Percentiles rank a stretch among this genome's conserved stretches.
These are phyloP conservation scores for Aulostomus chinensis DNA, from an alignment of 2,797 vertebrate genomes.

Conservation along the genomic window DNA sequence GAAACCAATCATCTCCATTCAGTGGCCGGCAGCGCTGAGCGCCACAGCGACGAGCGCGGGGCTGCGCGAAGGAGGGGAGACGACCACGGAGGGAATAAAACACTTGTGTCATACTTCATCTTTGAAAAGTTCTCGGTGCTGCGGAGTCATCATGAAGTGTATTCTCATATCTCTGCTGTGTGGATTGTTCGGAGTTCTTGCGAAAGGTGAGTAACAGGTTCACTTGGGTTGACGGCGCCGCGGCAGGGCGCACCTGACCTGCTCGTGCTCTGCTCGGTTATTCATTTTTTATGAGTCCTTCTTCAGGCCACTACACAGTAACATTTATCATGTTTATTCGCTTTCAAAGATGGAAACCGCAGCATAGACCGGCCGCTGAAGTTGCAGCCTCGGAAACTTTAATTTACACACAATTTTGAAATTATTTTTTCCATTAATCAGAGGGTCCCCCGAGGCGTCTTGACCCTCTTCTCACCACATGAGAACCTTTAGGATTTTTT, in stretches of 20 bases:
- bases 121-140: constrained; percentile 13
- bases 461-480: too few species aligned
- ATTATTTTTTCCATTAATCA: too few species aligned
- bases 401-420: too few species aligned
- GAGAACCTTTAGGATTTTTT: too few species aligned
- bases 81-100: constrained; percentile 54
- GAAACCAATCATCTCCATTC: constrained; percentile 35
- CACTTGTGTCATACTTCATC: constrained; percentile 5
- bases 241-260: constrained; percentile 14
- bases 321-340: too few species aligned
- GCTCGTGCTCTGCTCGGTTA: neutral
- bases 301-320: too few species aligned
- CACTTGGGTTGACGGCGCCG: too few species aligned
- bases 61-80: constrained; percentile 13
- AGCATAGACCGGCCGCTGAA: too few species aligned
- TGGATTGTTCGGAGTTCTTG: constrained; percentile 78
- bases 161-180: constrained; percentile 73
- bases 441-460: too few species aligned
- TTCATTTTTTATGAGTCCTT: neutral
- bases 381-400: too few species aligned
- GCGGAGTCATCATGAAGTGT: constrained; percentile 71
- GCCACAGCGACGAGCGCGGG: constrained; percentile 31
- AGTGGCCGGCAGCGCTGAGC: constrained; percentile 32
- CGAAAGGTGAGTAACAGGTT: constrained; percentile 73
- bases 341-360: too few species aligned